Evolutionary conservation across 2,797 vertebrate genomes (phyloP).

Genomic region (Thaleichthys pacificus): DNA sequence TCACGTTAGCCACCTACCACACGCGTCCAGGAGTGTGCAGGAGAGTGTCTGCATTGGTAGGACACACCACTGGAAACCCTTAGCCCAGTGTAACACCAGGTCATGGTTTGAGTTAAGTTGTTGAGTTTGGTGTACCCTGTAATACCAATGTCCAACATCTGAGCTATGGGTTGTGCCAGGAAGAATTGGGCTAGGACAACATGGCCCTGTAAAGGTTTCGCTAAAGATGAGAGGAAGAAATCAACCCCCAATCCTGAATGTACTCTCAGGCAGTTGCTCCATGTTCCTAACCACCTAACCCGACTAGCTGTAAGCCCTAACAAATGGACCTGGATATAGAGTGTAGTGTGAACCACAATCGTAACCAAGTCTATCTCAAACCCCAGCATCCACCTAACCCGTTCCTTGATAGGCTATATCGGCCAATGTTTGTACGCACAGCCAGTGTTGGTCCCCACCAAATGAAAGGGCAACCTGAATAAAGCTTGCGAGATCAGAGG

Average conservation of each 20-base stretch:
- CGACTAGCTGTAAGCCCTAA: neutral
- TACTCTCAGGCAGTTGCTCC: neutral
- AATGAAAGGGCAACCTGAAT: conserved; percentile 54
- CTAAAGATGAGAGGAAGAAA: neutral
- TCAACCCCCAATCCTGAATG: neutral
- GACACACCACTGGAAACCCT: conserved; percentile 52
- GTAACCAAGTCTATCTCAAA: neutral
- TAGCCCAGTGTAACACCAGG: conserved; percentile 35
- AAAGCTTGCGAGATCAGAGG: conserved; percentile 51
- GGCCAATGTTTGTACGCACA: conserved; percentile 50
- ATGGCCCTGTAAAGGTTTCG: too few relatives aligned
- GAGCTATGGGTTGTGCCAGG: too few relatives aligned
- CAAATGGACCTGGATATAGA: neutral
- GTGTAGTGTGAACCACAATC: neutral
- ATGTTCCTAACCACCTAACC: neutral
- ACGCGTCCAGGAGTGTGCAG: conserved; percentile 33
- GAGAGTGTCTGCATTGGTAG: conserved; percentile 15
- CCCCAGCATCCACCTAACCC: neutral
- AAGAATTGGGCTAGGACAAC: neutral
- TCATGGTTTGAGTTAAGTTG: conserved; percentile 20
- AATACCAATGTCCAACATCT: too few relatives aligned
- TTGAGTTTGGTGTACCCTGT: conserved; percentile 12
- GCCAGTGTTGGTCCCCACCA: conserved; percentile 47
- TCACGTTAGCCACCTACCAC: conserved; percentile 60
- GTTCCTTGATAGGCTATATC: conserved; percentile 19